These are phyloP conservation scores for Phataginus tricuspis DNA, from an alignment of 2,797 vertebrate genomes.

Conservation along the genomic window DNA sequence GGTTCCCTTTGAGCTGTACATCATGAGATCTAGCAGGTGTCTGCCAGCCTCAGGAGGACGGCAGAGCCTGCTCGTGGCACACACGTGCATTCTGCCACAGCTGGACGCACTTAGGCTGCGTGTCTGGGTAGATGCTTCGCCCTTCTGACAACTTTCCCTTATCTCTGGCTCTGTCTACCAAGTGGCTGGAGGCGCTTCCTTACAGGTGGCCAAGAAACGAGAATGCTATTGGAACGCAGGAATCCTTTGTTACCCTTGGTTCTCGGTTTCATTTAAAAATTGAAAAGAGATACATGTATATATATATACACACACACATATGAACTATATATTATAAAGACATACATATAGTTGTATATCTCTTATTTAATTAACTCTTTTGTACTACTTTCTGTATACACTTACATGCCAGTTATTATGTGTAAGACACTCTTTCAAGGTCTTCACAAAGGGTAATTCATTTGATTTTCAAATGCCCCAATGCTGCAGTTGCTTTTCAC, in stretches of 20 bases:
- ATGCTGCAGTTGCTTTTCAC: background rate
- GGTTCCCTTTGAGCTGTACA: accelerated
- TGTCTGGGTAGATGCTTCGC: accelerated
- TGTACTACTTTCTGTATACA: background rate
- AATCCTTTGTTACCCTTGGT: background rate
- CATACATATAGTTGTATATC: background rate
- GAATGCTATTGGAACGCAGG: background rate
- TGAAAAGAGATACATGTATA: no score
- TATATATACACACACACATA: background rate
- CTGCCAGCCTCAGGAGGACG: background rate
- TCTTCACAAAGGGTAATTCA: background rate
- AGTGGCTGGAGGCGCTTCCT: background rate
- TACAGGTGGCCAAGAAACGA: background rate
- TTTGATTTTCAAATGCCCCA: background rate
- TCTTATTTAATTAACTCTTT: background rate
- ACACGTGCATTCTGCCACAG: accelerated
- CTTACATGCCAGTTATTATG: background rate
- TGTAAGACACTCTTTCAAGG: background rate
- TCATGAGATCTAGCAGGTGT: accelerated
- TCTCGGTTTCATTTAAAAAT: background rate
- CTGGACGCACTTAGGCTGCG: accelerated
- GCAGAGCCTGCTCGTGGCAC: background rate
- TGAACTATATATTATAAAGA: background rate
- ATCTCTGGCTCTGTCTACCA: background rate
- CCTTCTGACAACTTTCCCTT: background rate